These are phyloP conservation scores for Troglohyphantes excavatus DNA, from an alignment of 2,888 invertebrate genomes.

Conservation along the genomic window DNA sequence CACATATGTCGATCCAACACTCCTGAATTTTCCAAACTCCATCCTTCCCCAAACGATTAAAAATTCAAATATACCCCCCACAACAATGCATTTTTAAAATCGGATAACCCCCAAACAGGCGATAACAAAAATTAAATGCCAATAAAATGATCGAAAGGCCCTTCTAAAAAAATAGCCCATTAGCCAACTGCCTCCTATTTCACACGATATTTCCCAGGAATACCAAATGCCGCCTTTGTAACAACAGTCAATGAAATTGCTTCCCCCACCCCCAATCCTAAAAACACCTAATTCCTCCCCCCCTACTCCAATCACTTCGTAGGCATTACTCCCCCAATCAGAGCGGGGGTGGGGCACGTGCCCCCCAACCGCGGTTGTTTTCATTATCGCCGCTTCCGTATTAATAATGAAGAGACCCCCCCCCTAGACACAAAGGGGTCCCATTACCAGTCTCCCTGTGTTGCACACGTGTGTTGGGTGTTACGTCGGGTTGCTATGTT, in stretches of 20 bases:
- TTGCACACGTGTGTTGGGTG: not conserved
- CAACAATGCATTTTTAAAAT: no score
- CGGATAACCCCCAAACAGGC: no score
- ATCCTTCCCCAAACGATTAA: no score
- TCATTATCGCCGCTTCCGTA: conserved; percentile 54
- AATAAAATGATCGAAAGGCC: not conserved
- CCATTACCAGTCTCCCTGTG: not conserved
- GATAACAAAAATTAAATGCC: not conserved
- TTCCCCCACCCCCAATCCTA: not conserved
- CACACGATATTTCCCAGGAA: conserved; percentile 4
- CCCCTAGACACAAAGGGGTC: not conserved
- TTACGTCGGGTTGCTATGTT: no score
- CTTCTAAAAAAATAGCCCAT: not conserved
- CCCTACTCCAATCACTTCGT: not conserved
- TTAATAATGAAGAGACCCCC: conserved; percentile 41
- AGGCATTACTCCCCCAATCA: not conserved
- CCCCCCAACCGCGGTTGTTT: conserved; percentile 34
- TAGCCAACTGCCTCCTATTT: conserved; percentile 19
- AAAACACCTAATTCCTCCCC: conserved; percentile 3
- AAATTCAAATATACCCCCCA: no score
- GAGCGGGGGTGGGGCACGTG: not conserved
- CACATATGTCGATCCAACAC: not conserved
- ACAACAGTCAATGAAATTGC: not conserved
- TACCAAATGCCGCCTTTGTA: not conserved
- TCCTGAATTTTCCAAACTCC: not conserved